Evolutionary conservation across 2,888 invertebrate species (phyloP).

Genomic region (Neoaliturus tenellus): DNA sequence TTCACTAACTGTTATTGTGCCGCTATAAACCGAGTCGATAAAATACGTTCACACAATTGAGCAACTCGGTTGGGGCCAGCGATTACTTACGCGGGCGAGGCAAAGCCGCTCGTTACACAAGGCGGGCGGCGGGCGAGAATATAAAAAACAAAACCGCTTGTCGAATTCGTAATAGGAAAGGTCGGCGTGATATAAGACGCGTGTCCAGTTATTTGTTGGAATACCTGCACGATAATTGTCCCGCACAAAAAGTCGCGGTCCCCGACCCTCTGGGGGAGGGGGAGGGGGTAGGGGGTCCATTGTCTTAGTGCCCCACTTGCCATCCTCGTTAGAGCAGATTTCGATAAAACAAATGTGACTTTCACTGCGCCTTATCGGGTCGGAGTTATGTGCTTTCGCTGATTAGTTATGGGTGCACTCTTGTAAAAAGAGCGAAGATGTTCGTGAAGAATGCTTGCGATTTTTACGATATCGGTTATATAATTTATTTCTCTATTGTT

Average conservation of each 20-base stretch:
- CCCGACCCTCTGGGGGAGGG: neutral
- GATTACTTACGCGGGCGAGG: slow-evolving; percentile 2
- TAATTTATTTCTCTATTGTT: slow-evolving; percentile 42
- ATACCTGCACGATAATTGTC: slow-evolving; percentile 8
- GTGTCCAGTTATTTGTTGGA: slow-evolving; percentile 30
- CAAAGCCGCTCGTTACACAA: neutral
- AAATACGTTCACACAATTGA: slow-evolving; percentile 10
- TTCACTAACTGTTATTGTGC: neutral
- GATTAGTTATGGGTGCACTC: slow-evolving; percentile 26
- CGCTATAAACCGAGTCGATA: neutral
- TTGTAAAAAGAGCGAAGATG: slow-evolving; percentile 29
- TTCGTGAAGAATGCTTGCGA: neutral
- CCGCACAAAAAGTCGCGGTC: neutral
- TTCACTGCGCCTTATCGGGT: slow-evolving; percentile 32
- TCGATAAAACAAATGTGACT: slow-evolving; percentile 39
- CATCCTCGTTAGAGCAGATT: slow-evolving; percentile 38
- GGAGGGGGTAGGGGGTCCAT: neutral
- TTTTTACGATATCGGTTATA: slow-evolving; percentile 26
- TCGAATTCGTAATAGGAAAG: slow-evolving; percentile 33
- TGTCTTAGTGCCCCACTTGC: slow-evolving; percentile 35
- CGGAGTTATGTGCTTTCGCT: slow-evolving; percentile 43
- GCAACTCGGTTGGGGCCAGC: neutral
- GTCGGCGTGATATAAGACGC: neutral
- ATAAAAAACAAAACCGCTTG: slow-evolving; percentile 26
- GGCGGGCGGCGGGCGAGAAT: neutral